Percentiles rank a stretch among this genome's conserved stretches.
Conservation (phyloP, 2,888 invertebrate species). For the Catocala nupta region DNA sequence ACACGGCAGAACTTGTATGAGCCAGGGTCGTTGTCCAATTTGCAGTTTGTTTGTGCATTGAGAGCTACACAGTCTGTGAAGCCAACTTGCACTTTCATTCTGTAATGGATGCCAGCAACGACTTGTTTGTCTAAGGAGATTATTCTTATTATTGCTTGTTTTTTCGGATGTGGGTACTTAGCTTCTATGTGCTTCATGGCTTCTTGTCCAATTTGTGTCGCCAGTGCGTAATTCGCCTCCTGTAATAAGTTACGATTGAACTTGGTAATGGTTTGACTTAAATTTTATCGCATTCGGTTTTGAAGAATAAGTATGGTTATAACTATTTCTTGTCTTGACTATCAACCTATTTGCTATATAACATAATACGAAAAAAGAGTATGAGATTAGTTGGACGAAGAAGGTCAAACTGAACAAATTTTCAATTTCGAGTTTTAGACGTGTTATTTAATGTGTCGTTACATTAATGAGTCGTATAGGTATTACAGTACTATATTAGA, state of each 20-base stretch:
- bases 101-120: constrained; percentile 78
- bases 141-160: constrained; percentile 75
- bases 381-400: too few relatives aligned
- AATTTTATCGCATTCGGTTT: too few relatives aligned
- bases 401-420: too few relatives aligned
- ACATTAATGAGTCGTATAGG: too few relatives aligned
- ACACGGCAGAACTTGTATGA: constrained; percentile 76
- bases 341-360: too few relatives aligned
- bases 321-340: too few relatives aligned
- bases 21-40: constrained; percentile 53
- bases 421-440: too few relatives aligned
- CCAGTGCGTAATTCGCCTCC: constrained; percentile 54
- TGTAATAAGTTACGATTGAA: constrained; percentile 2
- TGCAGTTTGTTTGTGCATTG: constrained; percentile 66
- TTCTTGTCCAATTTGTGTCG: constrained; percentile 67
- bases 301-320: too few relatives aligned
- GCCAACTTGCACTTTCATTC: constrained; percentile 80
- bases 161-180: constrained; percentile 76
- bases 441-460: too few relatives aligned
- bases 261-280: background rate
- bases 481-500: too few relatives aligned
- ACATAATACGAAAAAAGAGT: too few relatives aligned
- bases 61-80: constrained; percentile 75
- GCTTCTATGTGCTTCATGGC: constrained; percentile 80
- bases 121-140: constrained; percentile 77